Percentiles rank a stretch among this genome's conserved stretches.
These are phyloP conservation scores for Lepus americanus DNA, from an alignment of 2,113 vertebrate genomes.

Conservation along the genomic window DNA sequence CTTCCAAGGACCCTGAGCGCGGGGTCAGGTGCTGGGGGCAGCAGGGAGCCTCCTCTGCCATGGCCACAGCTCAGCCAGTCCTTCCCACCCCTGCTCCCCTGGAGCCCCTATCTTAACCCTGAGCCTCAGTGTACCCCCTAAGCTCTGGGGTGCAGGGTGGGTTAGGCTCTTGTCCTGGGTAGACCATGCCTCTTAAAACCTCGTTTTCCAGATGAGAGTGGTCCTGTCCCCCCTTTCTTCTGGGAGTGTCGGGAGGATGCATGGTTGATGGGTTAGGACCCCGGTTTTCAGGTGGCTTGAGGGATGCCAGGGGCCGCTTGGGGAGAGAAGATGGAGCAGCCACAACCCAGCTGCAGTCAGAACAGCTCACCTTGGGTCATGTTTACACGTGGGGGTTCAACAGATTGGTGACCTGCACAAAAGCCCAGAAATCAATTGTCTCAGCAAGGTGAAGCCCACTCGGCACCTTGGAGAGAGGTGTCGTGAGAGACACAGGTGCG, in stretches of 20 bases:
- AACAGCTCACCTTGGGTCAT: not conserved
- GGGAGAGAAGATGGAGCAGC: not conserved
- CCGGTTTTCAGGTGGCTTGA: not conserved
- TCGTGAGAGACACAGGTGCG: not conserved
- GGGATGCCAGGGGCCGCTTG: not conserved
- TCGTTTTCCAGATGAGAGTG: not conserved
- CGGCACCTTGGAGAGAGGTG: not conserved
- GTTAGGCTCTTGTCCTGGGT: not conserved
- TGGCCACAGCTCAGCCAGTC: not conserved
- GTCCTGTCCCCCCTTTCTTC: not conserved
- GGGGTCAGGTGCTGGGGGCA: not conserved
- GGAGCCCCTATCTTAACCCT: not conserved
- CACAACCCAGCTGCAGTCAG: not conserved
- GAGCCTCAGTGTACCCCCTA: not conserved
- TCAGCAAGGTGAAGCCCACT: not conserved
- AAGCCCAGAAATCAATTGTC: not conserved
- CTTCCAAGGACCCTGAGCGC: not conserved
- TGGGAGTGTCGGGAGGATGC: not conserved
- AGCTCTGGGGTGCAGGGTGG: not conserved
- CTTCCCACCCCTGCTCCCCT: not conserved
- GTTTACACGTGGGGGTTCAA: not conserved
- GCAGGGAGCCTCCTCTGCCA: not conserved
- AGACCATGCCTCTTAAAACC: not conserved
- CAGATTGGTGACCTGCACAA: constrained; percentile 26
- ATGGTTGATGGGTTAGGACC: not conserved